A percentile compares a stretch with the other conserved stretches of the same genome.
phyloP scores from a whole-genome alignment of 2,888 invertebrate species.

The Syrista parreyssii region DNA sequence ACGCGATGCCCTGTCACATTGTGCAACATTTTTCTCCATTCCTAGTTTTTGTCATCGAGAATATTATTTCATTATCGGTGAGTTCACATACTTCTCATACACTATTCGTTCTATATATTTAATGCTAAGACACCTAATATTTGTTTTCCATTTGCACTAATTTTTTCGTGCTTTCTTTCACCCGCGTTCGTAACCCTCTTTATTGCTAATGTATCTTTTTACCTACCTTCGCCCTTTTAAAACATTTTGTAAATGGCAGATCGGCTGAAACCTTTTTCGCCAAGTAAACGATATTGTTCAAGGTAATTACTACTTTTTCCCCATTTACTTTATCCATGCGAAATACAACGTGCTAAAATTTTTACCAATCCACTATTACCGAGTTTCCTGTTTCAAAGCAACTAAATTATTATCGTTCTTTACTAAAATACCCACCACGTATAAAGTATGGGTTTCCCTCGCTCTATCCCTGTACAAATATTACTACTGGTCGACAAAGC shows the following conservation, averaged over 20 bases:
- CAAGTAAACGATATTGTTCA: not conserved
- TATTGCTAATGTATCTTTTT: not conserved
- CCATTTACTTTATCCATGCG: not conserved
- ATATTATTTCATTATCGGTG: not conserved
- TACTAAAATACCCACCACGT: not conserved
- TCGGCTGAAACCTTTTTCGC: not conserved
- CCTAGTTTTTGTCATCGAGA: not conserved
- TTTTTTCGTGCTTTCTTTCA: too few relatives aligned
- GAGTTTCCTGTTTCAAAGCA: not conserved
- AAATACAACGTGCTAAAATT: not conserved
- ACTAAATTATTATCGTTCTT: not conserved
- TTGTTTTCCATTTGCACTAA: too few relatives aligned
- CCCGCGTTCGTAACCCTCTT: not conserved
- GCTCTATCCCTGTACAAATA: not conserved
- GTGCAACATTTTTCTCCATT: not conserved
- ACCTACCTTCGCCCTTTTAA: not conserved
- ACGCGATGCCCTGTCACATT: not conserved
- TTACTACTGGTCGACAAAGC: not conserved
- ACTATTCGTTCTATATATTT: too few relatives aligned
- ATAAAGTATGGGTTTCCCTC: not conserved
- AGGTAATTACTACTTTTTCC: not conserved
- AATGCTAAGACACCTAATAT: too few relatives aligned
- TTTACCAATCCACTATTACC: not conserved
- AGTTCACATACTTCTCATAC: not conserved
- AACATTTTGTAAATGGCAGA: not conserved